Base-by-base conservation (phyloP, 30 jellyfish, hydroid and myxozoan species). In the Cassiopea xamachana region DNA sequence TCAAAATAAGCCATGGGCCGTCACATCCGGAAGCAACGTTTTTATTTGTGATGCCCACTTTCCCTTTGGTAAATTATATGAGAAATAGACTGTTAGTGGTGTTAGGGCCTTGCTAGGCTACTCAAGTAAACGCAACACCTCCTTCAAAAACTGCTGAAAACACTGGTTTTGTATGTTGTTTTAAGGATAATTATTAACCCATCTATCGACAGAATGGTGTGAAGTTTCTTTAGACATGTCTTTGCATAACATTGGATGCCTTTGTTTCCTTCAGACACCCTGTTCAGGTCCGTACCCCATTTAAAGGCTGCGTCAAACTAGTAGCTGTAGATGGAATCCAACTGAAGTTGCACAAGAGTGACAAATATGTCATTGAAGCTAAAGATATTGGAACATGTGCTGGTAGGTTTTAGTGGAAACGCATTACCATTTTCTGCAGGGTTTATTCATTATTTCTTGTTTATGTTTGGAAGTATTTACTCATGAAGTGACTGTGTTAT, bases 271-370 rank as follows among this genome's bases (percentile, higher is more conserved):
- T 59, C 81, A 93, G 98, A n/a, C 98, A 93, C 55, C 98, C 94
- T 1, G 68, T 69, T 0, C 80, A 59, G n/a, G 97, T 89, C 0
- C 77, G 80, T 70, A 49, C 72, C 9, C 83, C 95, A 48, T 93
- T 93, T 58, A 72, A 83, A 60, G 98, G 98, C 12, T 93, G 98
- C 72, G 92, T 93, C 62, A 88, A 87, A 49, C 48, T 81, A 15
- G 78, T 84, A 13, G 90, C 50, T 46, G 93, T 89, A 43, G 98
- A 93, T 70, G 97, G 84, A 6, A 59, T 51, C 44, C 90, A 44
- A 15, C 81, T 93, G 62, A 72, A 68, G 19, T 61, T 76, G 70
- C 82, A 96, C 7, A 61, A 87, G n/a, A 75, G 90, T 2, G 92
- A 81, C 16, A 76, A 46, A 8, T 71, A 93, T 48, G 17, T 72